Evolutionary conservation across 2,797 vertebrate species (phyloP), one percentile per base, ranked within the genome.

Genomic region (Gymnocypris eckloni): DNA sequence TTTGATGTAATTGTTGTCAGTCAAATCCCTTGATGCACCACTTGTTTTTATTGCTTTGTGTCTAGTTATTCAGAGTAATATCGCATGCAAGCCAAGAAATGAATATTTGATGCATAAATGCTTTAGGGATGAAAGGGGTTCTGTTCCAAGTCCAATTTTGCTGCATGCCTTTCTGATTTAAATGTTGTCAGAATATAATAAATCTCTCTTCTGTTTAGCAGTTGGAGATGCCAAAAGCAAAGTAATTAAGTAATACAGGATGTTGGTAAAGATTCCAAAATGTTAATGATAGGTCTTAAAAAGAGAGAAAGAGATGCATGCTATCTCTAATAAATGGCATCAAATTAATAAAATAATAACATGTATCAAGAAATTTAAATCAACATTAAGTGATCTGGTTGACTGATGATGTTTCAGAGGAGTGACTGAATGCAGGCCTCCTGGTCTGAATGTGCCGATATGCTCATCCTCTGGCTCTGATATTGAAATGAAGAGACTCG

Each of bases 1-100:
- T 81, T 81, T 79, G 41, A 79, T 79, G 78, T 81, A 87, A 84
- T 81, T 85, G 82, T 87, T 84, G 78, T 70, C 64, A 50, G 78
- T 84, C 45, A 61, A 77, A 70, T 84, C 82, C 86, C 72, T 41
- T 56, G 78, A 81, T 56, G 61, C 28, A 18, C 48, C 28, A 81
- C 59, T 69, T 84, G 70, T 81, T 85, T 69, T 86, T 79, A 82
- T 86, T 86, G 52, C 83, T 79, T 71, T 71, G 67, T 85, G 80
- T 85, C 52, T 80, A 61, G 70, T 84, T 84, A 81, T 76, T 84
- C 82, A 50, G 39, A 41, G 82, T 33, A 85, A 84, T 87, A 70
- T 77, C 41, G 64, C 16, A 81, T 69, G 72, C 20, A 76, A 52
- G 82, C 45, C 80, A 86, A 82, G 73, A 56, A 86, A 86, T 86